Evolutionary conservation across 1,140 invertebrate species (phyloP), one percentile per base, ranked within the genome.

Genomic region (Scaptodrosophila lebanonensis): DNA sequence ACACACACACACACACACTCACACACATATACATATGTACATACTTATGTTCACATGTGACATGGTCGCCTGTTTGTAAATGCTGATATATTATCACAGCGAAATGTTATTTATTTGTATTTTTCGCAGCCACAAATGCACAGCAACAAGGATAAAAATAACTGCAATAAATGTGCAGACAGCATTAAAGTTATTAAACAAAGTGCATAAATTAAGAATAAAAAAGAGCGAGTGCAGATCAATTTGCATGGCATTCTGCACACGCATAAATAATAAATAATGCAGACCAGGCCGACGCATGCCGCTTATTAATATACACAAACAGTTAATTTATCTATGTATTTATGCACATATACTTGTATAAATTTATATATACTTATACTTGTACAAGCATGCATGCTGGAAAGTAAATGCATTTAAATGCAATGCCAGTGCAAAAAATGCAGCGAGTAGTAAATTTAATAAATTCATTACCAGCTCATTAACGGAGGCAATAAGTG

Each of bases 391-490:
- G 8, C n/a, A n/a, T n/a, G n/a, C n/a, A n/a, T 29, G 25, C 36
- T 48, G 44, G 45, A 22, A 12, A 48, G 18, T 22, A 4, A 36
- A 50, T 40, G 22, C 29, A 35, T 33, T 43, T 13, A 36, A 13
- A 16, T 17, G 20, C 12, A 13, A 25, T 18, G 38, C 44, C 17
- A 8, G 22, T 32, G 38, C 22, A 43, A 43, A 56, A 66, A 72
- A 63, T 72, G 54, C 68, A 72, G 42, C 52, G 64, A 39, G 60
- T 66, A 72, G 68, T 75, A 75, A 79, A 79, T 82, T 79, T 79
- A 62, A 79, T 82, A 82, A 75, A 79, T 82, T 79, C 75, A 79
- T 79, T 79, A 79, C 83, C 75, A 79, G 69, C 75, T 79, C 75
- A 79, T 79, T 79, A 79, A 66, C 69, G 57, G 33, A 32, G 39